These are phyloP conservation scores for Oncopeltus fasciatus DNA, from an alignment of 1,140 invertebrate species.

Conservation along the genomic window DNA sequence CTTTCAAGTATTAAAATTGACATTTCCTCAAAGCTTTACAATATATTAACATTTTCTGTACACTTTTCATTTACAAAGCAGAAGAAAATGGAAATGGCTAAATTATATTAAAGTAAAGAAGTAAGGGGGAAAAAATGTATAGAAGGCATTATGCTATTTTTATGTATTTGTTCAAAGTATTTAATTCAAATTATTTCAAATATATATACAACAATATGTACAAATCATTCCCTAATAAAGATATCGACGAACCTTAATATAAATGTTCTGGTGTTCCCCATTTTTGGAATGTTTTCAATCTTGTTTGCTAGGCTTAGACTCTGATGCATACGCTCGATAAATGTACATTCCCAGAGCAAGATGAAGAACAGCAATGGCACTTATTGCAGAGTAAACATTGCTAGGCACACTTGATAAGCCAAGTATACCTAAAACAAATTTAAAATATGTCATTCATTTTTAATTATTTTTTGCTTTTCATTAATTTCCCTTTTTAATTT, in stretches of 20 bases:
- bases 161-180: too few relatives aligned
- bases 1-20: too few relatives aligned
- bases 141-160: too few relatives aligned
- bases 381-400: constrained; percentile 58
- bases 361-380: constrained; percentile 54
- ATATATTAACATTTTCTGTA: too few relatives aligned
- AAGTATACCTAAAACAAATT: constrained; percentile 6
- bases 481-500: not conserved
- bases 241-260: too few relatives aligned
- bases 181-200: not conserved
- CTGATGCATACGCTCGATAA: constrained; percentile 50
- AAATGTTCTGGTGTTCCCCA: too few relatives aligned
- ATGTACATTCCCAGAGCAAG: constrained; percentile 59
- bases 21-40: too few relatives aligned
- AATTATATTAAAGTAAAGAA: too few relatives aligned
- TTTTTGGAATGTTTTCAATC: constrained; percentile 7
- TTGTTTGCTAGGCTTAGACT: constrained; percentile 30
- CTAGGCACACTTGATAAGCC: constrained; percentile 42
- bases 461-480: not conserved
- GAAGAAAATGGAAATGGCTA: too few relatives aligned
- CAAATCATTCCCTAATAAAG: not conserved
- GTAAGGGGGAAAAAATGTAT: too few relatives aligned
- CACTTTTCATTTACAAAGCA: too few relatives aligned
- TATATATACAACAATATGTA: not conserved
- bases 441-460: not conserved